These are phyloP conservation scores for Penaeus vannamei DNA, from an alignment of 1,140 invertebrate species.

Conservation along the genomic window DNA sequence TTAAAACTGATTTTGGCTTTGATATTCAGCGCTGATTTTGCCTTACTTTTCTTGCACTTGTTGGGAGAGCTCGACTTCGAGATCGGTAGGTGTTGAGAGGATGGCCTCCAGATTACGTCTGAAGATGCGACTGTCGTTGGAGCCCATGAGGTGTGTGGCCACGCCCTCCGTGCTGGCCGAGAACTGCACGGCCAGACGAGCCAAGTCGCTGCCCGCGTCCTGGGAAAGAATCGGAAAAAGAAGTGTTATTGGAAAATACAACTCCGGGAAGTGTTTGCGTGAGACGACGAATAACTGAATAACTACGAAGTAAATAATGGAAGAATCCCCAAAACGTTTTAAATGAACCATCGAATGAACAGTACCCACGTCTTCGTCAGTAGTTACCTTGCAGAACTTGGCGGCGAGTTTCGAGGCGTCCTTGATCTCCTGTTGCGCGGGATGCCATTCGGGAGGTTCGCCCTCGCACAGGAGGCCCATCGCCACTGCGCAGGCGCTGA, in stretches of 20 bases:
- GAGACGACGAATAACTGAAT: neutral
- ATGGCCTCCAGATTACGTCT: conserved; percentile 75
- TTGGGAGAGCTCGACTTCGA: neutral
- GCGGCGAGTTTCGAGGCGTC: conserved; percentile 12
- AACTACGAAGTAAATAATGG: too few species aligned
- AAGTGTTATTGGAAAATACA: conserved; percentile 14
- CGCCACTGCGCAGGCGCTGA: conserved; percentile 85
- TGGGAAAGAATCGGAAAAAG: conserved; percentile 68
- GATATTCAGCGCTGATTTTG: neutral
- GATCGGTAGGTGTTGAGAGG: neutral
- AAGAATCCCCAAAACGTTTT: neutral
- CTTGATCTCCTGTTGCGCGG: conserved; percentile 73
- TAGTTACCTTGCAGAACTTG: conserved; percentile 30
- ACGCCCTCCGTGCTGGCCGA: conserved; percentile 74
- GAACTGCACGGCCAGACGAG: conserved; percentile 81
- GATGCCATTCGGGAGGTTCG: conserved; percentile 88
- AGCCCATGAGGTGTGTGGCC: conserved; percentile 80
- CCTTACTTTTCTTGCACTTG: conserved; percentile 34
- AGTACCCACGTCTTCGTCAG: too few species aligned
- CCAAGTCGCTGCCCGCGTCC: conserved; percentile 79
- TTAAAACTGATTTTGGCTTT: too few species aligned
- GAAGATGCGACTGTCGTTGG: conserved; percentile 78
- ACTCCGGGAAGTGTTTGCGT: conserved; percentile 25
- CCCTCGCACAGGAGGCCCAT: conserved; percentile 86
- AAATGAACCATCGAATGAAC: too few species aligned